Percentiles rank a stretch among this genome's conserved stretches.
phyloP scores from a whole-genome alignment of 2,888 invertebrate genomes.

The Gerris lacustris region DNA sequence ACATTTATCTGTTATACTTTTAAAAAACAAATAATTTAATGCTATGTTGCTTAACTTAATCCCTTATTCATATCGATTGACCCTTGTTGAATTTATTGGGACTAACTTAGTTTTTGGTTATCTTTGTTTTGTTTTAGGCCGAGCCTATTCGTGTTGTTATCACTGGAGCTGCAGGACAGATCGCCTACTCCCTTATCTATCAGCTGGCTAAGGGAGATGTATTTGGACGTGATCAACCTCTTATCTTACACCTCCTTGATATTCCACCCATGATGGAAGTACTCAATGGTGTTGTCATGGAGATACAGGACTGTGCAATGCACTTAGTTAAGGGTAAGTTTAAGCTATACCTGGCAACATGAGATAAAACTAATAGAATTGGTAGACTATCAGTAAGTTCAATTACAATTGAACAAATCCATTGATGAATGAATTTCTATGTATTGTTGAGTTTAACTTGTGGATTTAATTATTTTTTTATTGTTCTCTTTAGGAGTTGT shows the following conservation, averaged over 20 bases:
- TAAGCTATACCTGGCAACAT: not conserved
- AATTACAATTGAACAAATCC: no score
- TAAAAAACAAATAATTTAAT: no score
- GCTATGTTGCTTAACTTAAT: no score
- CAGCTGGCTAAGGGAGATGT: conserved; percentile 92
- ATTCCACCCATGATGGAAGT: conserved; percentile 91
- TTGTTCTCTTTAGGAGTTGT: conserved; percentile 47
- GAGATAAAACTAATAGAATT: no score
- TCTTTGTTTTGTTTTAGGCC: conserved; percentile 42
- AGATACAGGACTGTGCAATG: conserved; percentile 87
- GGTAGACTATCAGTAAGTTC: no score
- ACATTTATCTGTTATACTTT: no score
- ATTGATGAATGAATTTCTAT: no score
- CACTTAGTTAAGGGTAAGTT: conserved; percentile 60
- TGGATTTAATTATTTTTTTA: no score
- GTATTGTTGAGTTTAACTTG: no score
- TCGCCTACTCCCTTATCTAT: conserved; percentile 90
- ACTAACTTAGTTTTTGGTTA: no score
- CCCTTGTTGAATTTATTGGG: no score
- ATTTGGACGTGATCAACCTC: conserved; percentile 76
- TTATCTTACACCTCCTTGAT: conserved; percentile 82
- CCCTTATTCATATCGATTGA: no score
- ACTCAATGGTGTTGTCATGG: conserved; percentile 97
- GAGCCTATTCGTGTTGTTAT: conserved; percentile 86
- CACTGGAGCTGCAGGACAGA: conserved; percentile 98